These are phyloP conservation scores for Meloidogyne hapla DNA, from an alignment of 1,140 invertebrate species.

Conservation along the genomic window DNA sequence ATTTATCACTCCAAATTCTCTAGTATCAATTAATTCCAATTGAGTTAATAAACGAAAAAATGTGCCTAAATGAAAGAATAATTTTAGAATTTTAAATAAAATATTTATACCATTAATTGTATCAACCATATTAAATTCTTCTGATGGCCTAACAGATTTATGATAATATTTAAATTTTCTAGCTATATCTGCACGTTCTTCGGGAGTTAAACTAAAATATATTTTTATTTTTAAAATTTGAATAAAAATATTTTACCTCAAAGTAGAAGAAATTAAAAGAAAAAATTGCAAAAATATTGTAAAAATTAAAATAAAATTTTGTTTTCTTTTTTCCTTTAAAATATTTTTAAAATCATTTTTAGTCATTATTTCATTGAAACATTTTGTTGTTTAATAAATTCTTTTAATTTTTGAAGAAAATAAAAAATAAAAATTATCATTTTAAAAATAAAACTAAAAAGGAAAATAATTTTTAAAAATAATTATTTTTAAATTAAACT, in stretches of 20 bases:
- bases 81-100: not conserved
- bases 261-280: not conserved
- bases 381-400: slow-evolving; percentile 1
- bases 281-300: not conserved
- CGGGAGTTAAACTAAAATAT: slow-evolving; percentile 40
- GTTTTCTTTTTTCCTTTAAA: not conserved
- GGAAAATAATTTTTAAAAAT: too few species aligned
- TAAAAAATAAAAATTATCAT: slow-evolving; percentile 3
- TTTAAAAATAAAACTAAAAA: not conserved
- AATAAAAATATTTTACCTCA: slow-evolving; percentile 4
- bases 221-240: not conserved
- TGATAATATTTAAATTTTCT: slow-evolving; percentile 56
- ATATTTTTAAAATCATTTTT: not conserved
- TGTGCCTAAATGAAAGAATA: slow-evolving; percentile 17
- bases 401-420: slow-evolving; percentile 5
- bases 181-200: slow-evolving; percentile 48
- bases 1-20: slow-evolving; percentile 19
- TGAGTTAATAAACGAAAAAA: slow-evolving; percentile 40
- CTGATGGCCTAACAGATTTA: slow-evolving; percentile 36
- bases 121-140: slow-evolving; percentile 49
- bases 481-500: too few species aligned
- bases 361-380: not conserved
- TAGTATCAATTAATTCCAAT: slow-evolving; percentile 16
- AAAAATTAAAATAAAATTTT: not conserved
- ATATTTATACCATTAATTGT: slow-evolving; percentile 38